Evolutionary conservation across 2,888 invertebrate genomes (phyloP).

Genomic region (Cinara cedri): DNA sequence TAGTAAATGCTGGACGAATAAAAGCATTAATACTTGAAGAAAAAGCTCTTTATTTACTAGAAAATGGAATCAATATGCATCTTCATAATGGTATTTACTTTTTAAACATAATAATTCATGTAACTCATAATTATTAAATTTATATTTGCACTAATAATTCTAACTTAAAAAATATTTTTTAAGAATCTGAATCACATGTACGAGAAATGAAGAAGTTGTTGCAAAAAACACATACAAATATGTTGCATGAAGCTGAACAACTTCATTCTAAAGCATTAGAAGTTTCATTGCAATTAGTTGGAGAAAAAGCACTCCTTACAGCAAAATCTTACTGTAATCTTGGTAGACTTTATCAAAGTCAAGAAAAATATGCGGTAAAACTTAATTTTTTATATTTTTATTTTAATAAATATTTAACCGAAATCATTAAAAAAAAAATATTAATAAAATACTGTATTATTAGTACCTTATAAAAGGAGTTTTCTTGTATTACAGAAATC

Average conservation of each 20-base stretch:
- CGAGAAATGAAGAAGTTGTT: conserved; percentile 17
- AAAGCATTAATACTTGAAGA: conserved; percentile 93
- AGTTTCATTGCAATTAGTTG: conserved; percentile 81
- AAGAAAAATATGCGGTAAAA: conserved; percentile 79
- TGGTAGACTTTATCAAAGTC: conserved; percentile 91
- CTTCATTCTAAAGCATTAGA: conserved; percentile 83
- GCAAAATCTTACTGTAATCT: conserved; percentile 96
- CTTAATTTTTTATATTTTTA: background rate
- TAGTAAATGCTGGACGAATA: conserved; percentile 88
- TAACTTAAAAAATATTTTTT: conserved; percentile 35
- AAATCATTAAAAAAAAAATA: background rate
- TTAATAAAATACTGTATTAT: background rate
- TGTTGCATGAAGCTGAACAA: conserved; percentile 80
- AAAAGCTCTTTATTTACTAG: conserved; percentile 79
- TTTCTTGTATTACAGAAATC: conserved; percentile 70
- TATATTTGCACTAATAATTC: background rate
- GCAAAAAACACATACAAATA: conserved; percentile 63
- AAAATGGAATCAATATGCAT: background rate
- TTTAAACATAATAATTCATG: background rate
- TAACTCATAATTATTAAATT: background rate
- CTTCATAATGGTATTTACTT: background rate
- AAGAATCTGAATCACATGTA: conserved; percentile 2
- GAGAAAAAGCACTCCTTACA: conserved; percentile 92
- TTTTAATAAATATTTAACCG: background rate
- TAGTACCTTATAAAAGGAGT: background rate